Percentiles rank a stretch among this genome's conserved stretches.
Evolutionary conservation across 2,888 invertebrate genomes (phyloP).

Genomic region (Eristalis tenax): DNA sequence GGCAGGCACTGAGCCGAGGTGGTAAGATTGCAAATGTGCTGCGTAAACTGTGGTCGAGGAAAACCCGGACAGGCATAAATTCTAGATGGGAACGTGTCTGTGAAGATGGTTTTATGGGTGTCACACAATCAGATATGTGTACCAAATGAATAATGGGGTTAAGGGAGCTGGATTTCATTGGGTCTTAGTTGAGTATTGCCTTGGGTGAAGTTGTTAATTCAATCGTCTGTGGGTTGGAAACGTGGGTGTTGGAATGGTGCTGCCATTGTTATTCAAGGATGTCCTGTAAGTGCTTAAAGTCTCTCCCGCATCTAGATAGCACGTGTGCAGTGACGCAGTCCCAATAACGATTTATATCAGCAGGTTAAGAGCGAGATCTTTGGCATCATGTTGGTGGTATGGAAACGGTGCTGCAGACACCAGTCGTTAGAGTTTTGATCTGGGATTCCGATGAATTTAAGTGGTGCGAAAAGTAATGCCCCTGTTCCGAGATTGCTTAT

Average conservation of each 20-base stretch:
- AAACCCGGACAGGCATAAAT: not conserved
- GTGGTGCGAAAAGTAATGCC: no score
- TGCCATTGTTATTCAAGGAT: not conserved
- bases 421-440: no score
- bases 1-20: not conserved
- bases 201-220: not conserved
- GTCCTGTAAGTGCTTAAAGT: no score
- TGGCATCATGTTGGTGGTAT: no score
- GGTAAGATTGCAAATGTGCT: constrained; percentile 15
- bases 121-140: constrained; percentile 1
- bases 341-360: no score
- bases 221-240: not conserved
- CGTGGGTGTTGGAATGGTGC: no score
- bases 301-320: no score
- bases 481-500: no score
- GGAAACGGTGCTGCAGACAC: no score
- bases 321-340: no score
- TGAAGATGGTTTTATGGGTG: not conserved
- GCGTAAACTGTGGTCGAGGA: not conserved
- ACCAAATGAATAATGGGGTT: not conserved
- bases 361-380: no score
- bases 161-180: not conserved
- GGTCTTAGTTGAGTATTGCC: not conserved
- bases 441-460: no score
- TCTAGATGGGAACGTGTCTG: not conserved